Evolutionary conservation across 2,113 vertebrate species (phyloP).

Genomic region (Taurulus bubalis): DNA sequence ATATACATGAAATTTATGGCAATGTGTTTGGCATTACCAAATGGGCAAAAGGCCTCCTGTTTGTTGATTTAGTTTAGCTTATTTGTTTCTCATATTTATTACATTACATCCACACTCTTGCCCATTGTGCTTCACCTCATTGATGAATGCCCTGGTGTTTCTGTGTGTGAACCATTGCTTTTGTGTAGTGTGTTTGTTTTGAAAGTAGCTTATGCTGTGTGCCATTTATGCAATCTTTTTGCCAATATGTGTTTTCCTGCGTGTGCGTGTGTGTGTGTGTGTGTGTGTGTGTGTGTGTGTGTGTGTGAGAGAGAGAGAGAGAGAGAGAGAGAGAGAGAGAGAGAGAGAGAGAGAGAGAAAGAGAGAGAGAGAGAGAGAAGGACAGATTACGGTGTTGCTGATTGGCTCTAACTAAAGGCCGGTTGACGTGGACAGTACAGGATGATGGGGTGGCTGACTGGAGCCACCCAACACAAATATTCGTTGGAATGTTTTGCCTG

Average conservation of each 20-base stretch:
- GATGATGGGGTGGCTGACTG: slow-evolving; percentile 2
- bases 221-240: slow-evolving; percentile 8
- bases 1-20: slow-evolving; percentile 37
- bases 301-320: not conserved
- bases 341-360: not conserved
- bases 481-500: slow-evolving; percentile 56
- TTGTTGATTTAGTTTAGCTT: slow-evolving; percentile 34
- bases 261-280: slow-evolving; percentile 1
- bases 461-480: slow-evolving; percentile 38
- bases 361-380: not conserved
- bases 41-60: slow-evolving; percentile 35
- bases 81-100: slow-evolving; percentile 18
- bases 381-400: slow-evolving; percentile 12
- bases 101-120: slow-evolving; percentile 7
- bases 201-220: slow-evolving; percentile 35
- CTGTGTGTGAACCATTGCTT: slow-evolving; percentile 45
- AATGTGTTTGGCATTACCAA: slow-evolving; percentile 39
- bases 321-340: not conserved
- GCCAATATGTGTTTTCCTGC: slow-evolving; percentile 29
- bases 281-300: not conserved
- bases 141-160: slow-evolving; percentile 39
- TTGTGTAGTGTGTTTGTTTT: slow-evolving; percentile 36
- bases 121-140: slow-evolving; percentile 35
- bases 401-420: slow-evolving; percentile 21
- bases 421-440: slow-evolving; percentile 11